Percentiles rank a stretch among this genome's conserved stretches.
These are phyloP conservation scores for Chloroclystis v-ata DNA, from an alignment of 2,888 invertebrate species.

Conservation along the genomic window DNA sequence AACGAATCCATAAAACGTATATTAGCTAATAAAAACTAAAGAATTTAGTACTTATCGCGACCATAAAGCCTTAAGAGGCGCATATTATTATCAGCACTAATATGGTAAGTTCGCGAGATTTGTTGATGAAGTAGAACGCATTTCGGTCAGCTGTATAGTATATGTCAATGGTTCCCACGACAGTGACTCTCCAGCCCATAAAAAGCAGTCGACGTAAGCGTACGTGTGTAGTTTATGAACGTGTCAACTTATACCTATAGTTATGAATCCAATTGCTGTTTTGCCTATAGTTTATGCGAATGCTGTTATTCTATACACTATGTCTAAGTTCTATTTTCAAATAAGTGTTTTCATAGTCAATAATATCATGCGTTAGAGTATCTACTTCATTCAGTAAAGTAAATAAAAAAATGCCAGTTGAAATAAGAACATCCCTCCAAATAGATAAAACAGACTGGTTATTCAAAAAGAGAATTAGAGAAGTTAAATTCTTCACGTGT, in stretches of 20 bases:
- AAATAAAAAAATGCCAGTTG: slow-evolving; percentile 31
- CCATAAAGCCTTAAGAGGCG: not conserved
- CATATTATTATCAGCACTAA: slow-evolving; percentile 54
- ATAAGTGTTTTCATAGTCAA: slow-evolving; percentile 16
- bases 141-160: slow-evolving; percentile 77
- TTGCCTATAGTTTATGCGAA: slow-evolving; percentile 41
- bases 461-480: slow-evolving; percentile 6
- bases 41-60: not conserved
- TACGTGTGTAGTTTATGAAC: slow-evolving; percentile 70
- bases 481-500: slow-evolving; percentile 39
- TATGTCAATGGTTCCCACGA: slow-evolving; percentile 73
- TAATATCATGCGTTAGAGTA: too few relatives aligned
- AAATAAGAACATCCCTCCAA: slow-evolving; percentile 4
- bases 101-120: slow-evolving; percentile 60
- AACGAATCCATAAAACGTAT: too few relatives aligned
- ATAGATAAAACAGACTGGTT: slow-evolving; percentile 4
- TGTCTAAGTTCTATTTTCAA: slow-evolving; percentile 12
- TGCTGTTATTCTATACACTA: slow-evolving; percentile 7
- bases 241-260: slow-evolving; percentile 44
- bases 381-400: too few relatives aligned
- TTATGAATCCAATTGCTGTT: slow-evolving; percentile 33
- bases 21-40: too few relatives aligned
- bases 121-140: slow-evolving; percentile 76
- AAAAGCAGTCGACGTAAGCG: slow-evolving; percentile 71
- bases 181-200: slow-evolving; percentile 72